Conservation (phyloP, 64 coral and sea anemone genomes). For the Platygyra sinensis region DNA sequence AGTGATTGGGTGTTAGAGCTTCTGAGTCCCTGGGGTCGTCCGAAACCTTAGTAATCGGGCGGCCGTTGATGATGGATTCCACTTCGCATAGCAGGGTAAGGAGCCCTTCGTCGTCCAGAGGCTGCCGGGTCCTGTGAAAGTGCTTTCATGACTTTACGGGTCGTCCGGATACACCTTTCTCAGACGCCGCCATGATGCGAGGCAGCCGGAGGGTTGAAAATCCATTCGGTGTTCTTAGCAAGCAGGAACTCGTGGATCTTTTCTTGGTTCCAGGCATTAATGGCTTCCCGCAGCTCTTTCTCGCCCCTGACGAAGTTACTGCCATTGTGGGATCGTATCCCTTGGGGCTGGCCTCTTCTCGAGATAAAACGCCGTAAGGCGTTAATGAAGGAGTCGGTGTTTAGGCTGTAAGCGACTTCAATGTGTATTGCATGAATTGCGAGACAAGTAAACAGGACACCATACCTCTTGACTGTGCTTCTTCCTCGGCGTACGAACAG, state of each 20-base stretch:
- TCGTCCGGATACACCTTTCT: conserved; percentile 32
- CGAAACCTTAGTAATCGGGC: conserved; percentile 18
- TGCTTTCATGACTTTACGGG: conserved; percentile 28
- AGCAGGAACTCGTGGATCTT: conserved; percentile 4
- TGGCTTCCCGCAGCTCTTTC: conserved; percentile 26
- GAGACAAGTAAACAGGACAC: conserved; percentile 2
- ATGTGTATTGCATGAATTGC: neutral
- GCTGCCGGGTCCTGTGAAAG: neutral
- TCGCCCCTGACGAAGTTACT: conserved; percentile 23
- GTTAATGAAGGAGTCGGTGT: conserved; percentile 21
- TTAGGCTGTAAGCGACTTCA: neutral
- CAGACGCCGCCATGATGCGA: conserved; percentile 15
- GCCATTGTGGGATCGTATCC: conserved; percentile 21
- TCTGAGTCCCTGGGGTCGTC: conserved; percentile 5
- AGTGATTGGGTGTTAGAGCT: neutral
- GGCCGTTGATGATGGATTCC: conserved; percentile 29
- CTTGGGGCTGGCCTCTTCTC: conserved; percentile 28
- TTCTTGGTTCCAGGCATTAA: conserved; percentile 12
- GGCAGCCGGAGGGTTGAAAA: conserved; percentile 17
- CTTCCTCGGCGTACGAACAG: neutral
- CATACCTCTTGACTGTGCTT: neutral
- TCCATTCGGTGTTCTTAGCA: conserved; percentile 6
- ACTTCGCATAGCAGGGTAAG: conserved; percentile 25
- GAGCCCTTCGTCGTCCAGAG: conserved; percentile 15
- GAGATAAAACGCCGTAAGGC: conserved; percentile 20